Conservation (phyloP, 1,140 invertebrate species). For the Zophobas atratus region DNA sequence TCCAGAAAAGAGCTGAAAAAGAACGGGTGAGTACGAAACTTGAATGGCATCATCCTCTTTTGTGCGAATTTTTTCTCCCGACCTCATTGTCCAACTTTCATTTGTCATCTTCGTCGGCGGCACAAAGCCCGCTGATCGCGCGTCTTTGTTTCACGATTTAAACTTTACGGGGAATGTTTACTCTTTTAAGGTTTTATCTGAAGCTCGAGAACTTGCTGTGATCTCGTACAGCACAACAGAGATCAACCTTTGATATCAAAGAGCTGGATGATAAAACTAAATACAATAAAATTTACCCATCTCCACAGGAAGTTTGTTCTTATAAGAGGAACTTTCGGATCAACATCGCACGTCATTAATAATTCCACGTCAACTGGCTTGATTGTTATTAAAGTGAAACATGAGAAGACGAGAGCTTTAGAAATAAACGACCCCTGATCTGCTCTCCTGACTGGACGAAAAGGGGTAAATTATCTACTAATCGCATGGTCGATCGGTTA, state of each 20-base stretch:
- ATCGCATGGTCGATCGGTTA: not conserved
- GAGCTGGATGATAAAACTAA: slow-evolving; percentile 13
- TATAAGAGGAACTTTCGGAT: not conserved
- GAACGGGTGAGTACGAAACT: slow-evolving; percentile 77
- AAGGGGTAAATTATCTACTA: slow-evolving; percentile 14
- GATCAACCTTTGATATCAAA: slow-evolving; percentile 32
- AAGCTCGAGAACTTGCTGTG: slow-evolving; percentile 10
- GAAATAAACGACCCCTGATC: not conserved
- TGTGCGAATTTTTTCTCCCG: slow-evolving; percentile 28
- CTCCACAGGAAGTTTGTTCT: not conserved
- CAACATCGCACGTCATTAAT: slow-evolving; percentile 20
- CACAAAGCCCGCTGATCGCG: not conserved
- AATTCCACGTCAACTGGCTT: not conserved
- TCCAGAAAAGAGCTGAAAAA: slow-evolving; percentile 88
- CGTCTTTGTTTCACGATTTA: slow-evolving; percentile 30
- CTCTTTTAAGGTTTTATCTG: slow-evolving; percentile 19
- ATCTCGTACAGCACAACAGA: slow-evolving; percentile 2
- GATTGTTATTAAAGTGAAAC: slow-evolving; percentile 19
- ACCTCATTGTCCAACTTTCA: slow-evolving; percentile 25
- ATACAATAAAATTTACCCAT: not conserved
- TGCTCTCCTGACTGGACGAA: slow-evolving; percentile 1
- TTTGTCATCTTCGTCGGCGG: slow-evolving; percentile 21
- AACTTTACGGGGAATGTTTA: slow-evolving; percentile 4
- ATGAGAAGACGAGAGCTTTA: slow-evolving; percentile 2
- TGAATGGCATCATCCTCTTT: slow-evolving; percentile 14